phyloP scores from a whole-genome alignment of 1,140 invertebrate genomes.

The Bombus sylvicola region DNA sequence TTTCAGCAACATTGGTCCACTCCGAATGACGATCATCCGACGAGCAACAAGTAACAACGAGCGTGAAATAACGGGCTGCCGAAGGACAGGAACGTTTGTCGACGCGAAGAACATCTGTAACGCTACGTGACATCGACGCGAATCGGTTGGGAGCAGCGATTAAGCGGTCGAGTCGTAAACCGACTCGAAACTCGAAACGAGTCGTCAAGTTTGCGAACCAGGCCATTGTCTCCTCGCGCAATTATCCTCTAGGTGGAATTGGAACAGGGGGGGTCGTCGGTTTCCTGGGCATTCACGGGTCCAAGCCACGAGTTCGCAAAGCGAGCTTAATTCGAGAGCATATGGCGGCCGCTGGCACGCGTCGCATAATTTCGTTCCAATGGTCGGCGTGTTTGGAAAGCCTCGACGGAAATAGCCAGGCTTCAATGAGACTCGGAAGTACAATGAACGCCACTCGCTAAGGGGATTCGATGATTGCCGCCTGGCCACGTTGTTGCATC shows the following conservation, averaged over 20 bases:
- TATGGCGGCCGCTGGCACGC: conserved; percentile 58
- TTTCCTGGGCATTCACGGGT: conserved; percentile 1
- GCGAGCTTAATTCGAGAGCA: conserved; percentile 39
- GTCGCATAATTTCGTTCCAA: conserved; percentile 57
- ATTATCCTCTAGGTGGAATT: conserved; percentile 22
- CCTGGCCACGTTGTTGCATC: conserved; percentile 26
- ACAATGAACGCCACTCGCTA: conserved; percentile 51
- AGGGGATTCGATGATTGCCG: conserved; percentile 45
- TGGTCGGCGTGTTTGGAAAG: conserved; percentile 46
- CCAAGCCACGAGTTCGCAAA: background rate
- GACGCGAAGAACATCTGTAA: conserved; percentile 22
- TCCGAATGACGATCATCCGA: background rate
- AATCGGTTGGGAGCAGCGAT: conserved; percentile 1
- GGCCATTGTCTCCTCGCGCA: conserved; percentile 37
- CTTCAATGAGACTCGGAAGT: conserved; percentile 56
- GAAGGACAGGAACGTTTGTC: background rate
- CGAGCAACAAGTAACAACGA: conserved; percentile 24
- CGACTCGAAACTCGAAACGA: conserved; percentile 23
- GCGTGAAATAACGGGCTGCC: conserved; percentile 18
- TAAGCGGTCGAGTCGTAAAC: conserved; percentile 19
- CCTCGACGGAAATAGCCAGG: conserved; percentile 27
- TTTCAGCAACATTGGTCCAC: too few relatives aligned
- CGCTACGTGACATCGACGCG: conserved; percentile 28
- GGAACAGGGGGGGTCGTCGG: background rate
- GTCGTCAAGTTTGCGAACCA: background rate